A percentile compares a stretch with the other conserved stretches of the same genome.
phyloP scores from a whole-genome alignment of 2,797 vertebrate genomes.

The Eupleurogrammus muticus region DNA sequence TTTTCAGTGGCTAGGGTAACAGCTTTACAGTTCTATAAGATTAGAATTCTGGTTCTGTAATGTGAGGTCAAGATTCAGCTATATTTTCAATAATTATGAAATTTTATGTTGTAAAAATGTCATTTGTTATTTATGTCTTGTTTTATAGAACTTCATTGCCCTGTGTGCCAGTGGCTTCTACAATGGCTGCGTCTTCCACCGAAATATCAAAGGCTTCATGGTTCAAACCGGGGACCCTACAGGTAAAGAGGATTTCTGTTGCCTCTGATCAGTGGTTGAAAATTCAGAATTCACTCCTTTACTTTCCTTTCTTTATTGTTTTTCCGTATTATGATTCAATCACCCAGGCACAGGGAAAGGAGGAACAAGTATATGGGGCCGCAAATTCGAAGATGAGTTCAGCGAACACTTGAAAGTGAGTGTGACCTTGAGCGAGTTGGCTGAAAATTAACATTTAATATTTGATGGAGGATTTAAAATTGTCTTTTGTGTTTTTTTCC shows the following conservation, averaged over 20 bases:
- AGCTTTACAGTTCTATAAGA: no score
- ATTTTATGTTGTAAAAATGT: not conserved
- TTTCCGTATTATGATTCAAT: not conserved
- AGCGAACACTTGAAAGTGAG: constrained; percentile 96
- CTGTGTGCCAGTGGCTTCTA: constrained; percentile 95
- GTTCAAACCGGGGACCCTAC: constrained; percentile 97
- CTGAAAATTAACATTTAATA: rapidly evolving
- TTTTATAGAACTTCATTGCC: constrained; percentile 93
- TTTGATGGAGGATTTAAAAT: not conserved
- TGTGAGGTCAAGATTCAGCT: not conserved
- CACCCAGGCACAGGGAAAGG: constrained; percentile 95
- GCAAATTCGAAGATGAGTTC: constrained; percentile 97
- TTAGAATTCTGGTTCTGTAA: not conserved
- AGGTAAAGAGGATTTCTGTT: constrained; percentile 77
- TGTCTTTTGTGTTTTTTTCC: constrained; percentile 21
- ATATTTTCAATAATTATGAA: not conserved
- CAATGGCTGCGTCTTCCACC: constrained; percentile 92
- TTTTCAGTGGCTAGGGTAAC: no score
- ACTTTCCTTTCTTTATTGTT: not conserved
- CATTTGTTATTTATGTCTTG: constrained; percentile 16
- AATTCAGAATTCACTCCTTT: not conserved
- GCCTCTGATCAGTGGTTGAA: not conserved
- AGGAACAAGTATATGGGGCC: constrained; percentile 97
- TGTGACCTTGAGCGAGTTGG: not conserved
- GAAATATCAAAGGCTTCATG: constrained; percentile 99